Base-by-base conservation (phyloP, 2,888 invertebrate species). In the Geophilus truncorum region DNA sequence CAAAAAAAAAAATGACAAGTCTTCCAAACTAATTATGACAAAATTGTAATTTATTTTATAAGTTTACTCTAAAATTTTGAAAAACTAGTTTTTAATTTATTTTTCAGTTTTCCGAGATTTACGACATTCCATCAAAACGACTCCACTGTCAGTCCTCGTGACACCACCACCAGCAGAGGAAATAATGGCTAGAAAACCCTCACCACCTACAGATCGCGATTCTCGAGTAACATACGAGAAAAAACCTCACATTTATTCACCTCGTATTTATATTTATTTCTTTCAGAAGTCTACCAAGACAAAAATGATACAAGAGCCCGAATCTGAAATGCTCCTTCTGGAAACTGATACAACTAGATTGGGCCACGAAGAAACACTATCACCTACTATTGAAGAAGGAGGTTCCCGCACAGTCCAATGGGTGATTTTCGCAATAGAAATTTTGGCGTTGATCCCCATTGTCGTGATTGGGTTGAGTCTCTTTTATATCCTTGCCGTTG, bases 401-500 rank as follows among this genome's bases (percentile, higher is more conserved):
- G 30, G 18, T 18, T 76, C 76, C 5, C 25, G 18, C 30, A 76
- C 76, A 4, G 32, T 76, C 18, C 76, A 28, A n/a, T 76, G 76
- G 76, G 30, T 76, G 25, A 76, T 76, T 18, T 76, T 76, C 28
- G 34, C 76, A 7, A 76, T 76, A 0, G 76, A 76, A 15, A 10
- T 76, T 10, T n/a, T 76, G 34, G 76, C 76, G 15, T n/a, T 76
- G 6, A 76, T 76, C 2, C 76, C 76, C 4, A 34, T 76, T 1
- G 32, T 76, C 7, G 34, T 76, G 7, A 76, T 76, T 28, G 76
- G 76, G 5, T 34, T 76, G 12, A 76, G 76, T 76, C 76, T 76
- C 4, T 76, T 76, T 23, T 76, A 76, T 18, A 76, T 76, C 76
- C 76, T 76, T 21, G 76, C 76, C 5, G 34, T 76, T 12, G 76